phyloP scores from a whole-genome alignment of 1,140 invertebrate genomes.

The Solenopsis invicta region DNA sequence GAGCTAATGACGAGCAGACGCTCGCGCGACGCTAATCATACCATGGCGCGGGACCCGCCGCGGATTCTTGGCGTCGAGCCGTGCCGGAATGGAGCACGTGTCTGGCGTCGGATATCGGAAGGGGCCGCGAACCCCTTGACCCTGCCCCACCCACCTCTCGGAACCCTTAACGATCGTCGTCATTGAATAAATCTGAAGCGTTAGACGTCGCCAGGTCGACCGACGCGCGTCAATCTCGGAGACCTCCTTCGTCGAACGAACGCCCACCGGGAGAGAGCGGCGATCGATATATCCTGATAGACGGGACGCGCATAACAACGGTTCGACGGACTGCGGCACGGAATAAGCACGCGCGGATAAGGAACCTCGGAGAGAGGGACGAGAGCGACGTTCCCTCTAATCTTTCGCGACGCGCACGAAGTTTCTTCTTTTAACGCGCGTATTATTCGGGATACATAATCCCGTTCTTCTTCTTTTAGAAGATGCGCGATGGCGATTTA shows the following conservation, averaged over 20 bases:
- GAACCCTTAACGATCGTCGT: conserved; percentile 83
- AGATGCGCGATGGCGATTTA: neutral
- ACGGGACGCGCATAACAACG: conserved; percentile 80
- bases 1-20: conserved; percentile 57
- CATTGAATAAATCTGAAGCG: conserved; percentile 84
- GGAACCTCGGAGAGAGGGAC: neutral
- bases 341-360: conserved; percentile 65
- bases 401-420: conserved; percentile 18
- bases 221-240: conserved; percentile 81
- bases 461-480: neutral
- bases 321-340: conserved; percentile 42
- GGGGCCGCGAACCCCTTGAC: conserved; percentile 69
- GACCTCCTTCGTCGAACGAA: conserved; percentile 82
- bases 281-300: conserved; percentile 83
- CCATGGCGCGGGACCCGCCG: conserved; percentile 55
- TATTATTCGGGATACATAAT: neutral
- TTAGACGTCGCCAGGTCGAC: conserved; percentile 73
- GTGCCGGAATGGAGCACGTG: conserved; percentile 81
- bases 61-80: conserved; percentile 78
- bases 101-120: conserved; percentile 84
- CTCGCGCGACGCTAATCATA: conserved; percentile 68
- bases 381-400: conserved; percentile 45
- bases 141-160: conserved; percentile 57
- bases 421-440: neutral
- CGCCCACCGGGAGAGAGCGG: conserved; percentile 83